A percentile compares a stretch with the other conserved stretches of the same genome.
phyloP scores from a whole-genome alignment of 1,140 invertebrate species.

The Glomeris maerens region DNA sequence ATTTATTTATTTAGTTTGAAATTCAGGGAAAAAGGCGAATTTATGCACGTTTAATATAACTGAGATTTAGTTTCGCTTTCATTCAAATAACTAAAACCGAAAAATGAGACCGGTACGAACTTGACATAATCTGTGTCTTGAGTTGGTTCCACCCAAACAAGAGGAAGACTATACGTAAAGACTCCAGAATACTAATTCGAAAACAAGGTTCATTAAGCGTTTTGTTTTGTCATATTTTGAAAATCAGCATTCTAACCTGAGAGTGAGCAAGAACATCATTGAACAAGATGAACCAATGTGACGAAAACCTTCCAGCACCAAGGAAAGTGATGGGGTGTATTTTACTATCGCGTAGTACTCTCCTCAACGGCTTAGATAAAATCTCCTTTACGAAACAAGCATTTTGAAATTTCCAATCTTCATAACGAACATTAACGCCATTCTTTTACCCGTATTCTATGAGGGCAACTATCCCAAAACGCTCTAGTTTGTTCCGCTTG shows the following conservation, averaged over 20 bases:
- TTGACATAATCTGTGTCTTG: conserved; percentile 38
- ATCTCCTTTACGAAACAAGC: too few species aligned
- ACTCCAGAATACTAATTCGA: conserved; percentile 37
- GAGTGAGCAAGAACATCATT: conserved; percentile 32
- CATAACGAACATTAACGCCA: too few species aligned
- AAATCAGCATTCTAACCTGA: conserved; percentile 21
- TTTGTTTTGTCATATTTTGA: conserved; percentile 1
- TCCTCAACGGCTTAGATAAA: conserved; percentile 47
- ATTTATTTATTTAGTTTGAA: conserved; percentile 3
- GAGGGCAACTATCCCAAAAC: conserved; percentile 55
- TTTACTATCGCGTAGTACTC: conserved; percentile 61
- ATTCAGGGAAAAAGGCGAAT: too few species aligned
- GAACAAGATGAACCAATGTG: conserved; percentile 49
- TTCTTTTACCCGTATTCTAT: conserved; percentile 37
- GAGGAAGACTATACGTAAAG: conserved; percentile 48
- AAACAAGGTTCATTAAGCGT: not conserved
- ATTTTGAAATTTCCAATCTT: too few species aligned
- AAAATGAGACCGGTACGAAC: too few species aligned
- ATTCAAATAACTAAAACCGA: too few species aligned
- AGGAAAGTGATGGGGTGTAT: conserved; percentile 47
- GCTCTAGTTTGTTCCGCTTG: conserved; percentile 52
- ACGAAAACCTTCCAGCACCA: conserved; percentile 46
- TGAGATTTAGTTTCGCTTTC: too few species aligned
- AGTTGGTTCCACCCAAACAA: conserved; percentile 59
- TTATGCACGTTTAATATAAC: too few species aligned